phyloP scores from a whole-genome alignment of 2,797 vertebrate genomes.

The Kryptolebias ocellatus region DNA sequence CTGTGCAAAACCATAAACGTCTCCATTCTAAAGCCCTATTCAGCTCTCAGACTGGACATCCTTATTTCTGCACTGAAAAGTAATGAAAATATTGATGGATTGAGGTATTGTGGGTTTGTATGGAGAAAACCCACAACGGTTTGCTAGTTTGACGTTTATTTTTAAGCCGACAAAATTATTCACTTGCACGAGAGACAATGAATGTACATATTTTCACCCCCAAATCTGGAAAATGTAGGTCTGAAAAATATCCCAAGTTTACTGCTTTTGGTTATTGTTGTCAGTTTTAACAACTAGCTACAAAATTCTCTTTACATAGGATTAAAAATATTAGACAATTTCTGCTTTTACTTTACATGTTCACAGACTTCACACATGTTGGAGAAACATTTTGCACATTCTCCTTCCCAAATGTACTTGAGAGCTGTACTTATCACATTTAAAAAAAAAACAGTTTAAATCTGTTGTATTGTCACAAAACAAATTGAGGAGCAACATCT shows the following conservation, averaged over 20 bases:
- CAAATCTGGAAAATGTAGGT: conserved; percentile 9
- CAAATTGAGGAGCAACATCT: neutral
- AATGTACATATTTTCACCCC: conserved; percentile 24
- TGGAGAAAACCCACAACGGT: conserved; percentile 50
- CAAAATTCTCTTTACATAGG: too few relatives aligned
- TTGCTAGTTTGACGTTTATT: conserved; percentile 66
- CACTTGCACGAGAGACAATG: conserved; percentile 47
- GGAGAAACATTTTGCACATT: too few relatives aligned
- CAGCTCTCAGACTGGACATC: conserved; percentile 81
- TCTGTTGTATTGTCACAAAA: too few relatives aligned
- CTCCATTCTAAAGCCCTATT: conserved; percentile 80
- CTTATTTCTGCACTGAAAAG: conserved; percentile 74
- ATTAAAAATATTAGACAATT: too few relatives aligned
- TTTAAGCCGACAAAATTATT: conserved; percentile 52
- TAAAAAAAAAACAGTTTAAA: too few relatives aligned
- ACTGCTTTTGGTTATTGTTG: too few relatives aligned
- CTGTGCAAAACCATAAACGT: conserved; percentile 79
- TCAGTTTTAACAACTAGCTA: neutral
- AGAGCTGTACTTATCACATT: neutral
- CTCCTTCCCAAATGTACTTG: too few relatives aligned
- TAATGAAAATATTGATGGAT: conserved; percentile 82
- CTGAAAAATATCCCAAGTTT: neutral
- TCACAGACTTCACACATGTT: too few relatives aligned
- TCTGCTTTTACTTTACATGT: too few relatives aligned
- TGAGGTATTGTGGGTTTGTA: conserved; percentile 75